Conservation (phyloP, 1,140 invertebrate species). For the Sycobia sp. region DNA sequence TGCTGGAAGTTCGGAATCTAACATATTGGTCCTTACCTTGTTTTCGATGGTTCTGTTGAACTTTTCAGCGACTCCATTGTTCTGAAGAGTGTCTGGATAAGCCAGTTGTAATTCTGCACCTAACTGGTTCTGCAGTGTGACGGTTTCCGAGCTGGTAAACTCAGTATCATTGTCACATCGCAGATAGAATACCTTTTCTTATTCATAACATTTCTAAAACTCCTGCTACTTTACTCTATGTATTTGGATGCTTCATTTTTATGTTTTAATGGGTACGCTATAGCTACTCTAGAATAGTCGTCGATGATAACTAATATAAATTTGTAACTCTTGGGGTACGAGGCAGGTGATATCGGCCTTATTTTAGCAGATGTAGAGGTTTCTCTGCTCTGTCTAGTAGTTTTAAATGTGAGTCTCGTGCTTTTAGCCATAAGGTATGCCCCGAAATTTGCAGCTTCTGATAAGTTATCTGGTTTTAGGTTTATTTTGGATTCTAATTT, state of each 20-base stretch:
- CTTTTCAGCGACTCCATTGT: constrained; percentile 31
- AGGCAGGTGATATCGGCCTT: constrained; percentile 1
- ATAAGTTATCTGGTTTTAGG: too few species aligned
- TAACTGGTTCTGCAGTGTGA: not conserved
- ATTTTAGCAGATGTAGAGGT: too few species aligned
- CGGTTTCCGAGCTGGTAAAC: too few species aligned
- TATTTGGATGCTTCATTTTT: constrained; percentile 11
- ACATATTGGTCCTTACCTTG: constrained; percentile 43
- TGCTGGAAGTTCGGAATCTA: constrained; percentile 40
- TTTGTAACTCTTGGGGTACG: not conserved
- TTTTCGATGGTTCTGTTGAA: constrained; percentile 42
- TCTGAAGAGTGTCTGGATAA: constrained; percentile 14
- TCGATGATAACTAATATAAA: constrained; percentile 5
- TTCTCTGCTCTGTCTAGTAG: too few species aligned
- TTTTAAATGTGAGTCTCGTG: too few species aligned
- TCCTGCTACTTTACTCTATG: not conserved
- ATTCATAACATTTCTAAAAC: constrained; percentile 11
- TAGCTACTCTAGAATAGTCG: constrained; percentile 7
- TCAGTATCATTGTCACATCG: constrained; percentile 19
- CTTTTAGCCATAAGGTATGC: too few species aligned
- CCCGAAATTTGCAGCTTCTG: too few species aligned
- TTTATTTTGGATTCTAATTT: too few species aligned
- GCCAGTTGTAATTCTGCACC: constrained; percentile 1
- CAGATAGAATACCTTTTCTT: constrained; percentile 22
- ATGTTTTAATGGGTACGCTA: constrained; percentile 19